phyloP scores from a whole-genome alignment of 2,113 vertebrate genomes.

The Rafetus swinhoei region DNA sequence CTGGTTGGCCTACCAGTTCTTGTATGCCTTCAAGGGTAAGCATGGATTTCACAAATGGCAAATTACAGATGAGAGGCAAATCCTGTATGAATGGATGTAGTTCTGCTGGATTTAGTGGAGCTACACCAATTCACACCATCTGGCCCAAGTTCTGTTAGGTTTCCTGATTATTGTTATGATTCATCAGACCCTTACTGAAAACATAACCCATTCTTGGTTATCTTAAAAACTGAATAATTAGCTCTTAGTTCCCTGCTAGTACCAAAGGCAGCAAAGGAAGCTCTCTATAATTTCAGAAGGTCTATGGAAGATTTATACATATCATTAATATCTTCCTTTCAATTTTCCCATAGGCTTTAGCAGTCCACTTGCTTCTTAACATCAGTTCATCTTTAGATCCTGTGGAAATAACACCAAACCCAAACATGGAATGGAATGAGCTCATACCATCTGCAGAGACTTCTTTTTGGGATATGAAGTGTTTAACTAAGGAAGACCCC shows the following conservation, averaged over 20 bases:
- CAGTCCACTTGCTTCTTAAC: constrained; percentile 46
- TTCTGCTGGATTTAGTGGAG: background rate
- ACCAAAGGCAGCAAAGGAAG: background rate
- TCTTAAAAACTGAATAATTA: constrained; percentile 2
- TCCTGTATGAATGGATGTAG: accelerated
- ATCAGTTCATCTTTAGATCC: constrained; percentile 43
- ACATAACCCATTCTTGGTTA: background rate
- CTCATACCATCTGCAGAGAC: constrained; percentile 57
- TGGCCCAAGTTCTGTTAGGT: accelerated
- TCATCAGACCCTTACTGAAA: background rate
- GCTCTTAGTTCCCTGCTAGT: constrained; percentile 29
- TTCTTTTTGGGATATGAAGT: background rate
- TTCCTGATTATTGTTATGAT: background rate
- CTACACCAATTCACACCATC: accelerated
- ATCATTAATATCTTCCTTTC: constrained; percentile 37
- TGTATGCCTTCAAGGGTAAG: background rate
- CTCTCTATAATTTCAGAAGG: background rate
- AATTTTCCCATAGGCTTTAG: background rate
- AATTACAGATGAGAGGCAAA: background rate
- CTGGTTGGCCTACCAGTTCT: accelerated
- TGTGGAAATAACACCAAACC: constrained; percentile 36
- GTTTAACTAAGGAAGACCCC: constrained; percentile 41
- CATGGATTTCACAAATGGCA: background rate
- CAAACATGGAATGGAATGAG: constrained; percentile 30
- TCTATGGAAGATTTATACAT: background rate